Evolutionary conservation across 1,140 invertebrate species (phyloP).

Genomic region (Pantala flavescens): DNA sequence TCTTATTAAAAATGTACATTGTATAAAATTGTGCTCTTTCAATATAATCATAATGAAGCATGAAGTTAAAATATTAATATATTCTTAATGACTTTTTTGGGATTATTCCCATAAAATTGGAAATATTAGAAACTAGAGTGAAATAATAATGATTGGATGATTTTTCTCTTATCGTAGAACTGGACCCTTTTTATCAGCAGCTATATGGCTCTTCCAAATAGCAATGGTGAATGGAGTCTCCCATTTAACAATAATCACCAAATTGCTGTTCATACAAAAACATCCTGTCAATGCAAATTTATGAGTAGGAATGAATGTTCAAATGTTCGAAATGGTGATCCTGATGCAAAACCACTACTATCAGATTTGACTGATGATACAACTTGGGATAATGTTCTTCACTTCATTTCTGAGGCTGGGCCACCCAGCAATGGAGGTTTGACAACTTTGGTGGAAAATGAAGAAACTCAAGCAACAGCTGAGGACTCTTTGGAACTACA

Average conservation of each 20-base stretch:
- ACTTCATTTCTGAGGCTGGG: neutral
- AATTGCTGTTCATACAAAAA: neutral
- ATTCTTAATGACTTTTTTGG: too few relatives aligned
- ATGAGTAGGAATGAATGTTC: neutral
- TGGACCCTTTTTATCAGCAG: neutral
- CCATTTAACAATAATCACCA: neutral
- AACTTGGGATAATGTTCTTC: neutral
- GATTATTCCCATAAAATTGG: too few relatives aligned
- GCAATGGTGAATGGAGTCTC: neutral
- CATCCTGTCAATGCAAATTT: neutral
- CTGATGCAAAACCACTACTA: neutral
- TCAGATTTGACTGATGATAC: neutral
- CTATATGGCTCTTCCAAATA: neutral
- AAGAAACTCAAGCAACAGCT: neutral
- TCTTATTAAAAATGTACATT: too few relatives aligned
- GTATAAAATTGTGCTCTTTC: too few relatives aligned
- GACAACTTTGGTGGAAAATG: neutral
- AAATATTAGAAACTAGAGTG: neutral
- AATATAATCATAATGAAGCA: too few relatives aligned
- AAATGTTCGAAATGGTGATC: neutral
- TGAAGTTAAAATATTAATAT: too few relatives aligned
- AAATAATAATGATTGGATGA: neutral
- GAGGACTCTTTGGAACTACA: neutral
- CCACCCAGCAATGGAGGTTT: neutral
- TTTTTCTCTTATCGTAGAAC: neutral